Evolutionary conservation across 2,888 invertebrate genomes (phyloP), one percentile per base, ranked within the genome.

Genomic region (Melinopterus prodromus): DNA sequence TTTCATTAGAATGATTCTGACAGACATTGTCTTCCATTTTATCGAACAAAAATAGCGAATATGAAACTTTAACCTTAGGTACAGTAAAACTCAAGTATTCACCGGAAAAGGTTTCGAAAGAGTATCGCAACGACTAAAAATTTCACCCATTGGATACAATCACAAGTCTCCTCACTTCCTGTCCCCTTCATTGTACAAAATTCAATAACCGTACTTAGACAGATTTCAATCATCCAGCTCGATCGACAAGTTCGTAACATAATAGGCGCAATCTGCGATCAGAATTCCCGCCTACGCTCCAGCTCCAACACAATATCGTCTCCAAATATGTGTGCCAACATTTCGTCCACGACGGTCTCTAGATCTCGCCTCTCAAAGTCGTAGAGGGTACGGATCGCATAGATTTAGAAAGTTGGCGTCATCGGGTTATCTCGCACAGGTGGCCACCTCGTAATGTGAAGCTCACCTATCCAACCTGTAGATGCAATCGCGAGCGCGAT

Each of bases 121-220:
- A 53, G 3, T 1, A 26, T 26, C 26, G 26, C 26, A 26, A 26
- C 53, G 12, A 53, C 12, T 9, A 53, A 53, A 53, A 53, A 9
- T 12, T 9, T 53, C 53, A 9, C 53, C 53, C 12, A 53, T 53
- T 9, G 53, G 53, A 53, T 53, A 53, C 7, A 53, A 53, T 53
- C 53, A 53, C 53, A 7, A 53, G 5, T 9, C 53, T 53, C 53
- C 26, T 26, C 26, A 26, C 26, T 26, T 26, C 26, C 53, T 53
- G 53, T 53, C 53, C 53, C 53, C 53, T 53, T 53, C 53, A 53
- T 53, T 53, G 53, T 53, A 53, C 53, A 53, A 53, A 53, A 53
- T 53, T 53, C 53, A 53, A 53, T 53, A 53, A 53, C 53, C 53
- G 53, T 53, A 53, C 53, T 53, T 53, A 53, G 53, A 9, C 53